Percentiles rank a stretch among this genome's conserved stretches.
Evolutionary conservation across 2,888 invertebrate species (phyloP).

Genomic region (Drosophila differens): DNA sequence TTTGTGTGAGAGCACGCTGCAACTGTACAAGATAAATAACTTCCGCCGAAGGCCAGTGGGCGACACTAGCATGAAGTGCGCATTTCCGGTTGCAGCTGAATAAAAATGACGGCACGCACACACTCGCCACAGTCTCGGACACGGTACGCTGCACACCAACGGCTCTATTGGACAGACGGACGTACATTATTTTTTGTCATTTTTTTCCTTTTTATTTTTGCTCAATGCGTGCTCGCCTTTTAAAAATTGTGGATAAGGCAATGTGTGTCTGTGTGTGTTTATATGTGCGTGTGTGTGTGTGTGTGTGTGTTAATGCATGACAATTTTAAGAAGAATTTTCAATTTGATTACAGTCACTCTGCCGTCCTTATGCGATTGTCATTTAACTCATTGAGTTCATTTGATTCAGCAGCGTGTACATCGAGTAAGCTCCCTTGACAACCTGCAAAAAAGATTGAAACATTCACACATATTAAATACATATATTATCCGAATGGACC

Average conservation of each 20-base stretch:
- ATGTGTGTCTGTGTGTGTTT: conserved; percentile 1
- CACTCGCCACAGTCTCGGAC: conserved; percentile 23
- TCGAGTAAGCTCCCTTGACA: conserved; percentile 76
- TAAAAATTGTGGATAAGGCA: conserved; percentile 8
- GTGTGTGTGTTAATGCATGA: conserved; percentile 2
- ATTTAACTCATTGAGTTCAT: conserved; percentile 31
- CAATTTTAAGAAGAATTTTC: conserved; percentile 30
- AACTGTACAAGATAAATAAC: conserved; percentile 63
- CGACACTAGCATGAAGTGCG: conserved; percentile 66
- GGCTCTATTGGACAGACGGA: conserved; percentile 30
- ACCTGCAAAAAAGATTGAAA: conserved; percentile 59
- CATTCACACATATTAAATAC: background rate
- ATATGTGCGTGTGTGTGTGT: background rate
- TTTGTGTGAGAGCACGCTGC: background rate
- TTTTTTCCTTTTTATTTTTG: conserved; percentile 1
- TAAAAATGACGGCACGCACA: conserved; percentile 54
- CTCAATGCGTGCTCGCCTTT: conserved; percentile 13
- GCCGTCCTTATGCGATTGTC: conserved; percentile 1
- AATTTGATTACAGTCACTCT: conserved; percentile 36
- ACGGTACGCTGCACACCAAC: conserved; percentile 37
- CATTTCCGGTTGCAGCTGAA: conserved; percentile 54
- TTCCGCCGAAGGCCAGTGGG: conserved; percentile 56
- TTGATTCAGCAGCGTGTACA: conserved; percentile 71
- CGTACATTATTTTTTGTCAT: background rate
- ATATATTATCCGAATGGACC: background rate